Percentiles rank a stretch among this genome's conserved stretches.
phyloP scores from a whole-genome alignment of 2,113 vertebrate species.

The Tricholaema leucomelas region DNA sequence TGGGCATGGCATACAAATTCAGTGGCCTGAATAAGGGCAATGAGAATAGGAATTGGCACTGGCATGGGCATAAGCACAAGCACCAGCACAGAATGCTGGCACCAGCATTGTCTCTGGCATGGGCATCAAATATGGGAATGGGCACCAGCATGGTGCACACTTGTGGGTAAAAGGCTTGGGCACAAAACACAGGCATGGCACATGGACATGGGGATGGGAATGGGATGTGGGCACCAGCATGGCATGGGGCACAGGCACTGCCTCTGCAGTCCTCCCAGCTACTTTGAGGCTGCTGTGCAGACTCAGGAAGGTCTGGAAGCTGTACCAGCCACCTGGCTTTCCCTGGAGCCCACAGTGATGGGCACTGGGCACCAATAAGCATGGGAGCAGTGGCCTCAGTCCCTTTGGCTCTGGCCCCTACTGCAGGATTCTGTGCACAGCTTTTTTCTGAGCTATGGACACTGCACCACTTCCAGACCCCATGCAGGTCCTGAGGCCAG shows the following conservation, averaged over 20 bases:
- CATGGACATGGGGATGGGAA: neutral
- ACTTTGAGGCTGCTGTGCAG: neutral
- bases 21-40: too few species aligned
- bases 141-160: neutral
- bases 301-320: neutral
- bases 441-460: neutral
- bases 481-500: neutral
- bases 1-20: neutral
- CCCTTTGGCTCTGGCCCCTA: neutral
- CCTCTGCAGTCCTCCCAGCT: neutral
- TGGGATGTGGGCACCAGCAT: neutral
- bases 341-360: accelerated
- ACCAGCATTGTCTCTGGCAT: neutral
- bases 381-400: accelerated
- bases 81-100: neutral
- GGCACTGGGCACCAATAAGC: too few species aligned
- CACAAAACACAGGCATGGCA: neutral
- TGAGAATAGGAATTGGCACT: too few species aligned
- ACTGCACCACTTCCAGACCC: neutral
- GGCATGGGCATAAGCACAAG: too few species aligned
- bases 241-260: neutral
- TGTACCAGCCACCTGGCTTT: neutral
- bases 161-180: neutral
- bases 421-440: neutral
- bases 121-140: neutral